A percentile compares a stretch with the other conserved stretches of the same genome.
phyloP scores from a whole-genome alignment of 2,888 invertebrate genomes.

The Patella pellucida region DNA sequence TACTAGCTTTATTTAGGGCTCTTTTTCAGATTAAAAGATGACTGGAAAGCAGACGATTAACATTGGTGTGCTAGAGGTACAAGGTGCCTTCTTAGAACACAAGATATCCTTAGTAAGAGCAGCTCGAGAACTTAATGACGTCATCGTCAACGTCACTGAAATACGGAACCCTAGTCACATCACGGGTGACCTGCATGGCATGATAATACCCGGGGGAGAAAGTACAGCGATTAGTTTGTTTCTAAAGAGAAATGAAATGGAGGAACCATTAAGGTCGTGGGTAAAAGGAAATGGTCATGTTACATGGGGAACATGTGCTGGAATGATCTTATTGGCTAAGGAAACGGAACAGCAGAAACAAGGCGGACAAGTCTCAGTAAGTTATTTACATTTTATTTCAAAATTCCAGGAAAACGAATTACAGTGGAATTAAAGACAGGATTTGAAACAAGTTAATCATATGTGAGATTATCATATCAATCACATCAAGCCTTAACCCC shows the following conservation, averaged over 20 bases:
- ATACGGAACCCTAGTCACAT: conserved; percentile 48
- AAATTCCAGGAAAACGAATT: background rate
- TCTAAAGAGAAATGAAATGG: conserved; percentile 56
- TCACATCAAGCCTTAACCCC: no score
- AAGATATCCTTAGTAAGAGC: conserved; percentile 49
- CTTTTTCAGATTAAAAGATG: no score
- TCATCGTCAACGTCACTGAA: conserved; percentile 41
- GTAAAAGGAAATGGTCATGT: conserved; percentile 48
- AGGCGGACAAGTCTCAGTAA: conserved; percentile 59
- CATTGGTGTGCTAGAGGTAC: conserved; percentile 63
- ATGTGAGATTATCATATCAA: no score
- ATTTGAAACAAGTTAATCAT: background rate
- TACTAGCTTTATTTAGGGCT: no score
- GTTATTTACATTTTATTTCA: conserved; percentile 11
- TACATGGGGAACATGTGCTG: conserved; percentile 66
- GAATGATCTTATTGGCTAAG: conserved; percentile 62
- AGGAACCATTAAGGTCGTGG: conserved; percentile 49
- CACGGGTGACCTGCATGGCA: conserved; percentile 47
- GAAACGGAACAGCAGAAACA: conserved; percentile 54
- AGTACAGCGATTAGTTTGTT: conserved; percentile 64
- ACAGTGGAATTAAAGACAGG: background rate
- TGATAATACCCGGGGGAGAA: conserved; percentile 67
- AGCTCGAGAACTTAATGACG: conserved; percentile 22
- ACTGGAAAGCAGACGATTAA: no score
- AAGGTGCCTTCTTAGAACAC: conserved; percentile 66